Conservation (phyloP, 2,888 invertebrate species). For the Noctuana brunneofusca region DNA sequence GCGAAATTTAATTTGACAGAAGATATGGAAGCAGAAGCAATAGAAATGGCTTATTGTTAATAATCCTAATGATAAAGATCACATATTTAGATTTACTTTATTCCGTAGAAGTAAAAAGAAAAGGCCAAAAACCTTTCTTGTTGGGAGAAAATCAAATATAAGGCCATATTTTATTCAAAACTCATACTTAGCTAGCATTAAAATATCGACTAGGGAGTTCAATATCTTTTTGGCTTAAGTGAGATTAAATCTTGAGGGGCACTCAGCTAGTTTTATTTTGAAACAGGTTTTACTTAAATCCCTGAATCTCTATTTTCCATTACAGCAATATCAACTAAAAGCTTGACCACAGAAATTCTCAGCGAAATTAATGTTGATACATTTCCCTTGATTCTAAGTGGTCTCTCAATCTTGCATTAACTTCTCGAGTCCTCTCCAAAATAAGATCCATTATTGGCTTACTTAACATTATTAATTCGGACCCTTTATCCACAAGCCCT, state of each 20-base stretch:
- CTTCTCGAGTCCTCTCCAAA: conserved; percentile 15
- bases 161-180: conserved; percentile 1
- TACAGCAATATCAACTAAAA: conserved; percentile 11
- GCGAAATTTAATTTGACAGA: neutral
- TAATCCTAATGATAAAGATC: too few species aligned
- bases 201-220: conserved; percentile 3
- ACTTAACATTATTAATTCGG: conserved; percentile 63
- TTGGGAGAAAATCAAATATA: neutral
- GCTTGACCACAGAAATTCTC: conserved; percentile 10
- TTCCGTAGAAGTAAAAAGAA: neutral
- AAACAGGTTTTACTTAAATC: conserved; percentile 8
- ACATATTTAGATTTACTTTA: too few species aligned
- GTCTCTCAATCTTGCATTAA: conserved; percentile 19
- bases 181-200: neutral
- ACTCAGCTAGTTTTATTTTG: conserved; percentile 13
- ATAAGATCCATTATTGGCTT: conserved; percentile 42
- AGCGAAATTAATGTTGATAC: conserved; percentile 28
- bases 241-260: conserved; percentile 13
- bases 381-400: conserved; percentile 15
- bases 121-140: neutral
- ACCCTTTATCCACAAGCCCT: conserved; percentile 50
- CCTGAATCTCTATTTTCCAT: conserved; percentile 6
- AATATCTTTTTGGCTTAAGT: conserved; percentile 9
- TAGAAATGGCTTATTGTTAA: too few species aligned
- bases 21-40: too few species aligned